Percentiles rank a stretch among this genome's conserved stretches.
Conservation (phyloP, 2,113 vertebrate species). For the Sebastes fasciatus region DNA sequence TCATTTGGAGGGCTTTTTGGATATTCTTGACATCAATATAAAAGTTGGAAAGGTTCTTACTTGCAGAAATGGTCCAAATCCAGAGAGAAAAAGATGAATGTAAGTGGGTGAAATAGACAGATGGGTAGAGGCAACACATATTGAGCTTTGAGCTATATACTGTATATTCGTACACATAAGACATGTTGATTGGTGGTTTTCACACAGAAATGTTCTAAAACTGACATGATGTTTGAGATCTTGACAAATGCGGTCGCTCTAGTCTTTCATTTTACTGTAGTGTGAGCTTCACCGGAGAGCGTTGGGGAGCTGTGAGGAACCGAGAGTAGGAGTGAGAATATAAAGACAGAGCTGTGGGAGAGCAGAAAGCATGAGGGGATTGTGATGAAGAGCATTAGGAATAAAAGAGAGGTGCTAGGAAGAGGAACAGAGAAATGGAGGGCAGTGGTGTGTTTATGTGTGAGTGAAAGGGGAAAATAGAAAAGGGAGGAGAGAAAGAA, state of each 20-base stretch:
- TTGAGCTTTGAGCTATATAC: neutral
- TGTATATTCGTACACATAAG: neutral
- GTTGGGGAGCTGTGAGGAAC: slow-evolving; percentile 29
- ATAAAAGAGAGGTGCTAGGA: slow-evolving; percentile 33
- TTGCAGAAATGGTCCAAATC: neutral
- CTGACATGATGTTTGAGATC: slow-evolving; percentile 22
- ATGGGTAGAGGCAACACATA: neutral
- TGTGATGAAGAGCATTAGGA: slow-evolving; percentile 55
- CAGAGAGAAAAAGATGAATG: neutral
- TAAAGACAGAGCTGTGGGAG: slow-evolving; percentile 54
- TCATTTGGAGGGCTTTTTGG: too few relatives aligned
- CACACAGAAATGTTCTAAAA: slow-evolving; percentile 19
- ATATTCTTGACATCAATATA: too few relatives aligned
- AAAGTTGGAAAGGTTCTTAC: neutral
- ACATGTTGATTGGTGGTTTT: slow-evolving; percentile 30
- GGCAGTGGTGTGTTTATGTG: neutral
- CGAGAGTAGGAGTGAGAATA: slow-evolving; percentile 26
- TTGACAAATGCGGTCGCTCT: slow-evolving; percentile 13
- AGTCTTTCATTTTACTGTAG: slow-evolving; percentile 21
- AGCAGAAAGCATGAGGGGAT: slow-evolving; percentile 45
- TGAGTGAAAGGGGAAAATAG: neutral
- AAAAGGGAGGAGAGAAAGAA: slow-evolving; percentile 15
- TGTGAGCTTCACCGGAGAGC: slow-evolving; percentile 10
- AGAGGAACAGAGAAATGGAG: slow-evolving; percentile 23
- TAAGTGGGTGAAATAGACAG: neutral